Percentiles rank a stretch among this genome's conserved stretches.
These are phyloP conservation scores for Rattus rattus DNA, from an alignment of 2,113 vertebrate genomes.

Conservation along the genomic window DNA sequence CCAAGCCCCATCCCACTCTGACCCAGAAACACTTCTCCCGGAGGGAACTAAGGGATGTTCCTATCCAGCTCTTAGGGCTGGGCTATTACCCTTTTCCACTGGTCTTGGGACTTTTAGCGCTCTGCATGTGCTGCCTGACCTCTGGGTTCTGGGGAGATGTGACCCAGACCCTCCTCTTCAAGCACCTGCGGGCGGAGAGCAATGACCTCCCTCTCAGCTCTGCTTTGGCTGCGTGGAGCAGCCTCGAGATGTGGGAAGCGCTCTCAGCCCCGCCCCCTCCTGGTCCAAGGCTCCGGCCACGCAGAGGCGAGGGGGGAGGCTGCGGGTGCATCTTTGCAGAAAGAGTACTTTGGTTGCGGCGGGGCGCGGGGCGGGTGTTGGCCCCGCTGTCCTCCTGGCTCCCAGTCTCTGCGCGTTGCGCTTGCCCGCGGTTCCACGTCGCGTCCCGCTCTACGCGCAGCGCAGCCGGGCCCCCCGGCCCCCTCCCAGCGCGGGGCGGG, in stretches of 20 bases:
- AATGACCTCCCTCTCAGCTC: not conserved
- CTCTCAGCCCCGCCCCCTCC: constrained; percentile 25
- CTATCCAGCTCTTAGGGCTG: not conserved
- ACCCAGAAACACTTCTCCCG: not conserved
- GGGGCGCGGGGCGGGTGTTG: not conserved
- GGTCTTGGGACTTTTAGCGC: not conserved
- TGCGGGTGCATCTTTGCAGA: not conserved
- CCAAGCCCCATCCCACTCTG: not conserved
- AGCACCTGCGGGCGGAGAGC: not conserved
- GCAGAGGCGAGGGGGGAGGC: not conserved
- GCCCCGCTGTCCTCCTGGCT: not conserved
- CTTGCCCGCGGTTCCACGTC: not conserved
- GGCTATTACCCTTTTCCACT: not conserved
- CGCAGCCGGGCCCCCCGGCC: not conserved
- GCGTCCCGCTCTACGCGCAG: not conserved
- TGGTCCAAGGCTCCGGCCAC: not conserved
- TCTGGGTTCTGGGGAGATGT: not conserved
- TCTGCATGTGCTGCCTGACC: not conserved
- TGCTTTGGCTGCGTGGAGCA: not conserved
- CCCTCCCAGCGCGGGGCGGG: constrained; percentile 71
- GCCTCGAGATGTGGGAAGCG: not conserved
- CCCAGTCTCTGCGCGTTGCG: not conserved
- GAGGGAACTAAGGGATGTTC: not conserved
- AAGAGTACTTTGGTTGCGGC: constrained; percentile 42
- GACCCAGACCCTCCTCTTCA: not conserved